Percentiles rank a stretch among this genome's conserved stretches.
phyloP scores from a whole-genome alignment of 2,113 vertebrate species.

The Microcebus ravelobensis region DNA sequence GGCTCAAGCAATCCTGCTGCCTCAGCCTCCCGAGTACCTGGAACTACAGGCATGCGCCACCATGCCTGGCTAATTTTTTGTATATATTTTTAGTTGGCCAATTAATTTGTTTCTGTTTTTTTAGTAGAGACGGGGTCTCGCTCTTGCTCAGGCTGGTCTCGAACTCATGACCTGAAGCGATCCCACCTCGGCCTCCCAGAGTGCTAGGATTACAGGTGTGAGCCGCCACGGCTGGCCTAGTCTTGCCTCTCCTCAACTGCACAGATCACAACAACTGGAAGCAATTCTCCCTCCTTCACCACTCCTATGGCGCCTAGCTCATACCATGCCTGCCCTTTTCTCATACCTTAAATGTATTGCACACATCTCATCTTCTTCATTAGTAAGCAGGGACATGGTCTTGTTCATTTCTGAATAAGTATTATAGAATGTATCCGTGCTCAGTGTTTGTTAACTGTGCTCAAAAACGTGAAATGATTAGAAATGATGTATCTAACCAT shows the following conservation, averaged over 20 bases:
- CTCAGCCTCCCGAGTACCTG: too few species aligned
- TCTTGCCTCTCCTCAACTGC: not conserved
- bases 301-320: not conserved
- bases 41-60: too few species aligned
- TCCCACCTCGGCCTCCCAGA: too few species aligned
- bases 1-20: too few species aligned
- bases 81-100: too few species aligned
- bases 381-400: not conserved
- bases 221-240: too few species aligned
- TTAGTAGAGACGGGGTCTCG: too few species aligned
- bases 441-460: not conserved
- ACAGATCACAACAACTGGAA: not conserved
- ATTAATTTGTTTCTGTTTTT: too few species aligned
- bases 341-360: not conserved
- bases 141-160: too few species aligned
- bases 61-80: too few species aligned
- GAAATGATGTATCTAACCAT: not conserved
- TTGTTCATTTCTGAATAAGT: not conserved
- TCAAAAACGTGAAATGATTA: not conserved
- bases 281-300: not conserved
- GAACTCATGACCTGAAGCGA: too few species aligned
- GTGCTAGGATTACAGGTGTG: too few species aligned
- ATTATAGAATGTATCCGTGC: not conserved
- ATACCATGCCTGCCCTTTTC: not conserved
- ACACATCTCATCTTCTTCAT: not conserved